A percentile compares a stretch with the other conserved stretches of the same genome.
phyloP scores from a whole-genome alignment of 2,797 vertebrate genomes.

The Tamandua tetradactyla region DNA sequence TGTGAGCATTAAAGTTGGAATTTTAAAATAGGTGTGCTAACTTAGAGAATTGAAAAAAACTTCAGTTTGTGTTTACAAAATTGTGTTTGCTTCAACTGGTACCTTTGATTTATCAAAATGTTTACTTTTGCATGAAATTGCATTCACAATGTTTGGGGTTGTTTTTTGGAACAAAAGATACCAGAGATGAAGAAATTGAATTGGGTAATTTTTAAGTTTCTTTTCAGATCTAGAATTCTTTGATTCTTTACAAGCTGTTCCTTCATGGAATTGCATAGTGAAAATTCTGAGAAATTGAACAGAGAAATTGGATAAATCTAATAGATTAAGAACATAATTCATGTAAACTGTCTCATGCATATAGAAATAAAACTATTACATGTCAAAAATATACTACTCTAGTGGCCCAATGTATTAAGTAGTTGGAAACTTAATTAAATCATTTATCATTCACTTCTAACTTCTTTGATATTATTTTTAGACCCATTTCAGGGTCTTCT shows the following conservation, averaged over 20 bases:
- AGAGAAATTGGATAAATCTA: not conserved
- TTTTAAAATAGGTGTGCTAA: not conserved
- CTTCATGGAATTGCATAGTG: not conserved
- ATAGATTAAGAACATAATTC: not conserved
- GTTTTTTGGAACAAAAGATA: not conserved
- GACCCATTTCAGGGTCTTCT: not conserved
- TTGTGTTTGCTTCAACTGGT: not conserved
- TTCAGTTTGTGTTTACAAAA: not conserved
- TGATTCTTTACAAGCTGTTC: not conserved
- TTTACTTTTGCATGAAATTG: conserved; percentile 14
- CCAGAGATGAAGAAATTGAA: not conserved
- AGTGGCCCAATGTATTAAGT: not conserved
- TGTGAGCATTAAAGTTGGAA: not conserved
- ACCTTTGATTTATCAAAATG: not conserved
- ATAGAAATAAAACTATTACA: not conserved
- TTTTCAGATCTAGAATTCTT: not conserved
- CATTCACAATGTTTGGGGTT: not conserved
- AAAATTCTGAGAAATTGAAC: not conserved
- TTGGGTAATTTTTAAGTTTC: not conserved
- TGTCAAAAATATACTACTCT: not conserved
- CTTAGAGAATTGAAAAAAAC: not conserved
- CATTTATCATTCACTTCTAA: not conserved
- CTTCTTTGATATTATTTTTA: conserved; percentile 18
- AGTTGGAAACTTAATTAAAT: conserved; percentile 35
- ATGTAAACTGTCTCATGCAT: not conserved